These are phyloP conservation scores for Ochropleura plecta DNA, from an alignment of 2,888 invertebrate species.

Conservation along the genomic window DNA sequence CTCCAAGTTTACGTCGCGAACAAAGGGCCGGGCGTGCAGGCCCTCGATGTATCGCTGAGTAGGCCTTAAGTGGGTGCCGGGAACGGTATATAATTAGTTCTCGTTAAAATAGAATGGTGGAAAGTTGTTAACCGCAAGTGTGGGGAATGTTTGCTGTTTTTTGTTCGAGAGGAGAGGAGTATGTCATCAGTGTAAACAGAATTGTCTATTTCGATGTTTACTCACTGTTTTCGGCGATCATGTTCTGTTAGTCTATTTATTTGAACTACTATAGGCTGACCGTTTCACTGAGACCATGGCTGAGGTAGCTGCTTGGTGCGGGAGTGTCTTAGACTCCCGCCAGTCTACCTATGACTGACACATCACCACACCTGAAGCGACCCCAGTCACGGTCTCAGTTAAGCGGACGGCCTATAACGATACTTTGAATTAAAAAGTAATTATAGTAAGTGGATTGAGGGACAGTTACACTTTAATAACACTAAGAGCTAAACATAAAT, in stretches of 20 bases:
- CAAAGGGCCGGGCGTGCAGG: conserved; percentile 63
- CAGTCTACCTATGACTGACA: no score
- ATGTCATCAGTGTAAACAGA: conserved; percentile 7
- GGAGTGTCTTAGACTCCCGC: no score
- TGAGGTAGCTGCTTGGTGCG: no score
- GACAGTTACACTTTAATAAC: conserved; percentile 14
- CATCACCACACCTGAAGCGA: no score
- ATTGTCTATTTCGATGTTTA: not conserved
- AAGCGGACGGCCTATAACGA: no score
- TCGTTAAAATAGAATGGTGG: conserved; percentile 64
- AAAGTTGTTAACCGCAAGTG: conserved; percentile 50
- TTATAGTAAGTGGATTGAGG: not conserved
- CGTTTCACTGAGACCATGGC: no score
- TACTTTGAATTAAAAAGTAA: not conserved
- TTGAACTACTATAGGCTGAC: not conserved
- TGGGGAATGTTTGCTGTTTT: conserved; percentile 45
- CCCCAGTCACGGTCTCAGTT: no score
- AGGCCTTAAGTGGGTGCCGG: conserved; percentile 63
- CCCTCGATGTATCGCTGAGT: conserved; percentile 67
- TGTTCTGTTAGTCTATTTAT: not conserved
- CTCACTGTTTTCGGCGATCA: not conserved
- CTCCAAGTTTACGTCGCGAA: conserved; percentile 65
- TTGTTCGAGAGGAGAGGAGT: conserved; percentile 11
- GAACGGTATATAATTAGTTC: conserved; percentile 65
- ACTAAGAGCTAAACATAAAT: conserved; percentile 11